Base-by-base conservation (phyloP, 2,888 invertebrate genomes). In the Podabrus alpinus region DNA sequence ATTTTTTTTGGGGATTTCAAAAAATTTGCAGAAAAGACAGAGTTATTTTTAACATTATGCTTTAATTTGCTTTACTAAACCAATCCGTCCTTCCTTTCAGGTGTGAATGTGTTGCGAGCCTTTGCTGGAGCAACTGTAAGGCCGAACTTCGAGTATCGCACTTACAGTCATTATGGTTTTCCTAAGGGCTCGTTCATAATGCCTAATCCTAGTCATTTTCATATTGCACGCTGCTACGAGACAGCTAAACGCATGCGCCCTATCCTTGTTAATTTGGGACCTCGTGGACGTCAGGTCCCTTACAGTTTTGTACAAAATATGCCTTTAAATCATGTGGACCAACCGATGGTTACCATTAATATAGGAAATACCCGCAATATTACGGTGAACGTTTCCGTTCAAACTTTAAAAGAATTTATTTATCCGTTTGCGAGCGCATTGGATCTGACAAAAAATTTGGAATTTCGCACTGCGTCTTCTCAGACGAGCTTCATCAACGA, bases 131-230 rank as follows among this genome's bases (percentile, higher is more conserved):
- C 59, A 70, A n/a, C 16, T 45, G 21, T 29, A 59, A 71, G 70
- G 62, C 29, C 72, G 29, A 68, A 25, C 15, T 13, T 16, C 68
- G 16, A 61, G 69, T 87, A 87, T 81, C 84, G 88, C 79, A 86
- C 87, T 25, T 80, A 84, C 74, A 86, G 83, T 81, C 84, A 84
- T 79, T 82, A 84, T 68, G 87, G 87, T 59, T 82, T 86, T 61
- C 88, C 87, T 9, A 85, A 85, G 73, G 88, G 87, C 66, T 86
- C 87, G 7, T 88, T 86, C 79, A 68, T 79, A 66, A 76, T 83
- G 13, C 87, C 87, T 67, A 87, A 87, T 78, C 88, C 88, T 61
- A 80, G 80, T 29, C 88, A 88, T 78, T 88, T 84, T 82, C 88
- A 88, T 78, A 82, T 87, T 76, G 86, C 81, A 15, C 85, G 81